Conservation (phyloP, 2,113 vertebrate species). For the Leucoraja erinaceus region DNA sequence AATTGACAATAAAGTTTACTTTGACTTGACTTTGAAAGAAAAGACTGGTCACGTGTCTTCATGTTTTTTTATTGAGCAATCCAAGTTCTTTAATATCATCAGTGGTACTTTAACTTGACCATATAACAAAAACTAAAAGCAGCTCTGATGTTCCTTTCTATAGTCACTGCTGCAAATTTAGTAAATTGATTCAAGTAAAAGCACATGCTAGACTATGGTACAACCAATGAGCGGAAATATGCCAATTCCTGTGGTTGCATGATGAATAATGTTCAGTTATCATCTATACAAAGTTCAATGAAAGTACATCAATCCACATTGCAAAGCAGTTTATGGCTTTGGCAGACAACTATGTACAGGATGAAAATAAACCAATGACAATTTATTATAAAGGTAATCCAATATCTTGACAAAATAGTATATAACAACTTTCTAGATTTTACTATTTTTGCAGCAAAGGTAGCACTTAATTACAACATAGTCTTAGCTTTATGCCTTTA, state of each 20-base stretch:
- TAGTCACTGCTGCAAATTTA: neutral
- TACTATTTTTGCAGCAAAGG: neutral
- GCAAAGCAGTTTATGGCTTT: neutral
- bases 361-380: neutral
- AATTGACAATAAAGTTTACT: too few species aligned
- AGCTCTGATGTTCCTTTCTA: neutral
- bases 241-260: neutral
- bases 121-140: neutral
- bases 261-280: conserved; percentile 9
- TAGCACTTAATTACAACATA: neutral
- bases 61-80: neutral
- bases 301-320: neutral
- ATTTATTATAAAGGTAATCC: neutral
- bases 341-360: neutral
- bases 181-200: neutral
- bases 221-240: neutral
- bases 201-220: too few species aligned
- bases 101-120: neutral
- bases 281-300: neutral
- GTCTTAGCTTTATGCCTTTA: neutral
- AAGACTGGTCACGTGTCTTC: neutral
- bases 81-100: neutral
- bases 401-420: neutral
- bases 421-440: neutral
- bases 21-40: too few species aligned